These are phyloP conservation scores for Phlogophora meticulosa DNA, from an alignment of 2,888 invertebrate species.

Conservation along the genomic window DNA sequence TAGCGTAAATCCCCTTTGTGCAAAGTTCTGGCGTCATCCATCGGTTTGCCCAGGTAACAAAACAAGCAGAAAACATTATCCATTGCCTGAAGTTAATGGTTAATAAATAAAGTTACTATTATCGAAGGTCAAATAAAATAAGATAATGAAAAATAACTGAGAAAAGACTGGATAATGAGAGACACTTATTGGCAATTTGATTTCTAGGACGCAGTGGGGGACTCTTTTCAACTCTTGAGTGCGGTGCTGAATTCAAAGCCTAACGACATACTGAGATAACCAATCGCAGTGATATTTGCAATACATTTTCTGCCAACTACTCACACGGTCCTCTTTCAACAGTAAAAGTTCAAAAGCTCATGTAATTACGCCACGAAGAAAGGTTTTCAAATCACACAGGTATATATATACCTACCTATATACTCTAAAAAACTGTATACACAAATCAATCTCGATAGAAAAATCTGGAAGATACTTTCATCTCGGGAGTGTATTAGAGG, in stretches of 20 bases:
- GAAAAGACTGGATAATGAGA: not conserved
- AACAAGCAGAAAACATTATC: constrained; percentile 30
- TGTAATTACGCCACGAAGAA: constrained; percentile 2
- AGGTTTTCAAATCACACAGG: not conserved
- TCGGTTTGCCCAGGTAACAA: constrained; percentile 37
- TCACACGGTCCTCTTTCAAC: not conserved
- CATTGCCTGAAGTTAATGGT: no score
- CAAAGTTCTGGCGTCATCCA: constrained; percentile 48
- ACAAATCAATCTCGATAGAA: constrained; percentile 56
- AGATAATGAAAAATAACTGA: not conserved
- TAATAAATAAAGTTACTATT: constrained; percentile 1
- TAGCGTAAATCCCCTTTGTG: constrained; percentile 55
- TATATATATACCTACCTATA: not conserved
- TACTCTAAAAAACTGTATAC: constrained; percentile 13
- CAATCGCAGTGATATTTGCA: not conserved
- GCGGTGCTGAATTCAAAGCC: constrained; percentile 9
- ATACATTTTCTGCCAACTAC: not conserved
- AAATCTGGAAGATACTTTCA: constrained; percentile 60
- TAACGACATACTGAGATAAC: not conserved
- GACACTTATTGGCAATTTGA: constrained; percentile 26
- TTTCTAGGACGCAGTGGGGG: constrained; percentile 21
- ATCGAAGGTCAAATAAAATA: constrained; percentile 18
- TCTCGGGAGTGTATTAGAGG: constrained; percentile 68
- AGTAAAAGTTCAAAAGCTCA: not conserved
- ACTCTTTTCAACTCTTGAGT: constrained; percentile 31